Evolutionary conservation across 2,888 invertebrate genomes (phyloP).

Genomic region (Chironomus riparius): DNA sequence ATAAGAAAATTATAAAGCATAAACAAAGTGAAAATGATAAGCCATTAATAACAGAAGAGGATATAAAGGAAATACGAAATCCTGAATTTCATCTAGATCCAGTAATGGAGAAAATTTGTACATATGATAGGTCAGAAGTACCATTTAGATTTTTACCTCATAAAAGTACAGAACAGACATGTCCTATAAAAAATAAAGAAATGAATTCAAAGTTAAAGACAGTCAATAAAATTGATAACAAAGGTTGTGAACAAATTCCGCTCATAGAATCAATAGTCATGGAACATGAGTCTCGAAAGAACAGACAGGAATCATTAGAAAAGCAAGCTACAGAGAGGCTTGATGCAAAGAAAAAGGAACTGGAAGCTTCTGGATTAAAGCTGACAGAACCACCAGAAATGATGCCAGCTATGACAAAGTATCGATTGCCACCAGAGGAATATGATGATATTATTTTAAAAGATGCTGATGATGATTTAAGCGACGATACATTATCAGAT

Average conservation of each 20-base stretch:
- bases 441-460: not conserved
- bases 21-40: not conserved
- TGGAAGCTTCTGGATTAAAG: not conserved
- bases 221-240: not conserved
- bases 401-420: not conserved
- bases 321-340: conserved; percentile 8
- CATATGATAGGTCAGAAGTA: not conserved
- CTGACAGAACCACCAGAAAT: not conserved
- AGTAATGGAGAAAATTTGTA: not conserved
- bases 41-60: conserved; percentile 9
- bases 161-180: not conserved
- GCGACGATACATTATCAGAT: not conserved
- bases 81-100: not conserved
- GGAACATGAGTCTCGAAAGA: not conserved
- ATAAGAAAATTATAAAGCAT: not conserved
- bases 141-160: not conserved
- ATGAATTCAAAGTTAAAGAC: not conserved
- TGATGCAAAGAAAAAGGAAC: conserved; percentile 6
- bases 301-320: not conserved
- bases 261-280: not conserved
- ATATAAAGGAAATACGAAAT: not conserved
- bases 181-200: not conserved
- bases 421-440: not conserved
- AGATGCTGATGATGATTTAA: not conserved
- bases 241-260: not conserved